Evolutionary conservation across 2,888 invertebrate species (phyloP).

Genomic region (Coelopa pilipes): DNA sequence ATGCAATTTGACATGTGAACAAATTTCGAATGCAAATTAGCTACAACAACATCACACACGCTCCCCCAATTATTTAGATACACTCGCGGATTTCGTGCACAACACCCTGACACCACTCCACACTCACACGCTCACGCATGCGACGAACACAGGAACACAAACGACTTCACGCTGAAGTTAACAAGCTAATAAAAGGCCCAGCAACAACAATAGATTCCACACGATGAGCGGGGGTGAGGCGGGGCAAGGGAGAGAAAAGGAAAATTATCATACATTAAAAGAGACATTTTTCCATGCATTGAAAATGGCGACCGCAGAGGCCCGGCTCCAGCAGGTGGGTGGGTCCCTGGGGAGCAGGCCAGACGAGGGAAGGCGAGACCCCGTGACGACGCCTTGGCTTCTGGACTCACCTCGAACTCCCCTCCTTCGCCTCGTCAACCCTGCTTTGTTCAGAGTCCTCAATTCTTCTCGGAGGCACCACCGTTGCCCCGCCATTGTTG

Average conservation of each 20-base stretch:
- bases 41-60: constrained; percentile 33
- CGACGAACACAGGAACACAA: background rate
- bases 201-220: background rate
- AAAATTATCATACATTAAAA: background rate
- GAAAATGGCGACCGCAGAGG: background rate
- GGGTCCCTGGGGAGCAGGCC: too few species aligned
- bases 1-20: constrained; percentile 56
- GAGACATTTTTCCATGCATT: constrained; percentile 10
- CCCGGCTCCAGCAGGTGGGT: background rate
- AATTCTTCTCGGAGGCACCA: constrained; percentile 7
- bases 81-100: background rate
- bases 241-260: background rate
- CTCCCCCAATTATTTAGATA: too few species aligned
- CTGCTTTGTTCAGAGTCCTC: background rate
- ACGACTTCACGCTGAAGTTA: constrained; percentile 13
- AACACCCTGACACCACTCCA: background rate
- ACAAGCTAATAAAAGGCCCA: constrained; percentile 22
- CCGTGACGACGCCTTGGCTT: too few species aligned
- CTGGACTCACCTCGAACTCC: too few species aligned
- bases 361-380: too few species aligned
- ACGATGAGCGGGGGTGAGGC: background rate
- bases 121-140: constrained; percentile 8
- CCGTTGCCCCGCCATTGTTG: constrained; percentile 1
- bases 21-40: constrained; percentile 60
- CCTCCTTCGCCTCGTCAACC: too few species aligned